Percentiles rank a stretch among this genome's conserved stretches.
phyloP scores from a whole-genome alignment of 2,888 invertebrate genomes.

The Piscicola geometra region DNA sequence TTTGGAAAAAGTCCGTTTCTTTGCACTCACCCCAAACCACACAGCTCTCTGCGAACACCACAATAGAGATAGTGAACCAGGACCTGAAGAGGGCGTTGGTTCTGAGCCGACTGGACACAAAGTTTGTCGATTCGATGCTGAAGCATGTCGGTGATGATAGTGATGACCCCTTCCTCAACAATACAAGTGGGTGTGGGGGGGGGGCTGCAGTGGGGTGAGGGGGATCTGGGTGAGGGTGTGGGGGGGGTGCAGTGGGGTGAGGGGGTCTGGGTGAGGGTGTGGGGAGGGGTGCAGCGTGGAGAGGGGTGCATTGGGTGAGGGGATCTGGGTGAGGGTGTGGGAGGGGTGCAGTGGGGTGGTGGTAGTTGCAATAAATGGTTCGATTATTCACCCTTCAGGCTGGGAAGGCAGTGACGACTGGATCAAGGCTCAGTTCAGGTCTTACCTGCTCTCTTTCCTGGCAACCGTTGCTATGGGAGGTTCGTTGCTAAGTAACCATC shows the following conservation, averaged over 20 bases:
- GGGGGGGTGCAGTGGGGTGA: too few species aligned
- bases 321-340: too few species aligned
- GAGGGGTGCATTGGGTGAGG: background rate
- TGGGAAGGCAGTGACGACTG: slow-evolving; percentile 94
- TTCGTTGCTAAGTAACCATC: slow-evolving; percentile 16
- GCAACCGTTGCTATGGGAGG: slow-evolving; percentile 43
- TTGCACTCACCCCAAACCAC: background rate
- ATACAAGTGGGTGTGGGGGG: slow-evolving; percentile 59
- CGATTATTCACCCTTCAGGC: too few species aligned
- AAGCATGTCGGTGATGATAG: slow-evolving; percentile 58
- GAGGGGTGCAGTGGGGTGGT: too few species aligned
- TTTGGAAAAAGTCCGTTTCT: background rate
- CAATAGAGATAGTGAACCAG: slow-evolving; percentile 74
- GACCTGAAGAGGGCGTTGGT: slow-evolving; percentile 76
- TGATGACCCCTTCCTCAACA: slow-evolving; percentile 69
- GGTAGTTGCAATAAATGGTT: too few species aligned
- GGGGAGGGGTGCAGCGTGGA: too few species aligned
- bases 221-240: too few species aligned
- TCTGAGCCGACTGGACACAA: slow-evolving; percentile 85
- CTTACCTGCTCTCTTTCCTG: slow-evolving; percentile 56
- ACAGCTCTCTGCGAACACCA: background rate
- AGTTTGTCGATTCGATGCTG: slow-evolving; percentile 89
- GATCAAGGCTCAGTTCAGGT: slow-evolving; percentile 82
- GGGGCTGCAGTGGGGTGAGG: background rate
- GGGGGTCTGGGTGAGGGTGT: too few species aligned